These are phyloP conservation scores for Drosophila colorata DNA, from an alignment of 2,888 invertebrate species.

Conservation along the genomic window DNA sequence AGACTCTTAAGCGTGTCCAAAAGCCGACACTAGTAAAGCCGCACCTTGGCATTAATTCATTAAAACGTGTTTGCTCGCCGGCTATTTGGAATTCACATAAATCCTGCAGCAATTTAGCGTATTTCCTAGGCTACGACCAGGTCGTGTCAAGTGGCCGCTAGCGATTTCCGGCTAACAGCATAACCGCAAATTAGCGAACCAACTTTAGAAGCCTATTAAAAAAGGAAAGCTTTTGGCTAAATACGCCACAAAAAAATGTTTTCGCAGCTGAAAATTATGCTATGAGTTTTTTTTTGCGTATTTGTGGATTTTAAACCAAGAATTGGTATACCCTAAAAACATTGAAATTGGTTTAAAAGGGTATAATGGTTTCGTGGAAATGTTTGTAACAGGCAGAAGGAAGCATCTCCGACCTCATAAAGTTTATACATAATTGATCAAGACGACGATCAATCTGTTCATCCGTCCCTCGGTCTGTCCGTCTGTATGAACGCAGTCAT, in stretches of 20 bases:
- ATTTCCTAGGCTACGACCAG: constrained; percentile 32
- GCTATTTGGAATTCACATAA: constrained; percentile 53
- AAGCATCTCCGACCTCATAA: too few species aligned
- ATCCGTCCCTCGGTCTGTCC: too few species aligned
- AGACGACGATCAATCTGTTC: too few species aligned
- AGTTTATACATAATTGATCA: too few species aligned
- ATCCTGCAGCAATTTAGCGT: constrained; percentile 60
- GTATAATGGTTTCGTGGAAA: too few species aligned
- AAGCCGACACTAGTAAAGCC: constrained; percentile 51
- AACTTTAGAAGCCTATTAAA: constrained; percentile 16
- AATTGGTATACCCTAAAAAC: too few species aligned
- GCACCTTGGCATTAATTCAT: constrained; percentile 67
- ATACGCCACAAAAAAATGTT: not conserved
- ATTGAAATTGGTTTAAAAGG: too few species aligned
- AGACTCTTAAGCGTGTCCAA: constrained; percentile 25
- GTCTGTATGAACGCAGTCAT: too few species aligned
- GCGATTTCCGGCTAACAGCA: constrained; percentile 23
- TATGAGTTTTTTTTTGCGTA: not conserved
- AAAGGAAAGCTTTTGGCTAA: constrained; percentile 15
- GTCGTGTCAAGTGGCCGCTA: constrained; percentile 35
- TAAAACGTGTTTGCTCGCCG: constrained; percentile 43
- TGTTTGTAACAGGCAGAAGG: too few species aligned
- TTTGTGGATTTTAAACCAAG: not conserved
- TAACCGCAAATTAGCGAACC: constrained; percentile 30
- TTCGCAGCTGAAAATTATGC: constrained; percentile 2